A percentile compares a stretch with the other conserved stretches of the same genome.
Evolutionary conservation across 2,888 invertebrate species (phyloP).

Genomic region (Tricholauxania praeusta): DNA sequence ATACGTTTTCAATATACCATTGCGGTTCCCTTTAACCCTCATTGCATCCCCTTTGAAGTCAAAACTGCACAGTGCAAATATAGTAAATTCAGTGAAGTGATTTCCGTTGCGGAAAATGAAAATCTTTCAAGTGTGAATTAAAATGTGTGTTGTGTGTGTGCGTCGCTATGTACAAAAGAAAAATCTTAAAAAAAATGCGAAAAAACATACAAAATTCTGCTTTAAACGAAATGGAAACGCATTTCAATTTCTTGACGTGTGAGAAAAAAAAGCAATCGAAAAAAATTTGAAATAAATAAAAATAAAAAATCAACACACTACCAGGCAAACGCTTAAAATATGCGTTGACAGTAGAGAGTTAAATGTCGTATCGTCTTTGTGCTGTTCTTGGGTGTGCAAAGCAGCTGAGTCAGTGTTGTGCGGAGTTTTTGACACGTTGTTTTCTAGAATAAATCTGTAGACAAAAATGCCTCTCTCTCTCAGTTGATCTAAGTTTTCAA

Average conservation of each 20-base stretch:
- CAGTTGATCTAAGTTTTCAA: too few relatives aligned
- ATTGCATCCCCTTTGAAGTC: background rate
- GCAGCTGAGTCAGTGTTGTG: background rate
- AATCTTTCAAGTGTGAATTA: constrained; percentile 36
- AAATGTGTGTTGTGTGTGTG: constrained; percentile 1
- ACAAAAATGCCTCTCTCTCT: too few relatives aligned
- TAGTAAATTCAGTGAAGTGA: constrained; percentile 11
- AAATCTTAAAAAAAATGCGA: background rate
- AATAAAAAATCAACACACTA: background rate
- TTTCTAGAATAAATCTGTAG: too few relatives aligned
- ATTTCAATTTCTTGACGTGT: constrained; percentile 21
- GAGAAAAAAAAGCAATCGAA: background rate
- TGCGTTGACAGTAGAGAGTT: background rate
- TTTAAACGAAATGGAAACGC: constrained; percentile 26
- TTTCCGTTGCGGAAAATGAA: constrained; percentile 32
- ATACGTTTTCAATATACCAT: constrained; percentile 18
- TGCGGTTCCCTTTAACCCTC: background rate
- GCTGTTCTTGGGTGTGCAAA: too few relatives aligned
- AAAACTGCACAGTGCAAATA: constrained; percentile 3
- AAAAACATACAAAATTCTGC: too few relatives aligned
- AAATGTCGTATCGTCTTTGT: too few relatives aligned
- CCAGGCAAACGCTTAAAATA: constrained; percentile 3
- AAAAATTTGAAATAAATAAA: background rate
- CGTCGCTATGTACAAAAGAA: background rate
- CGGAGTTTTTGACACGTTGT: too few relatives aligned